phyloP scores from a whole-genome alignment of 2,113 vertebrate species.

The Thunnus maccoyii region DNA sequence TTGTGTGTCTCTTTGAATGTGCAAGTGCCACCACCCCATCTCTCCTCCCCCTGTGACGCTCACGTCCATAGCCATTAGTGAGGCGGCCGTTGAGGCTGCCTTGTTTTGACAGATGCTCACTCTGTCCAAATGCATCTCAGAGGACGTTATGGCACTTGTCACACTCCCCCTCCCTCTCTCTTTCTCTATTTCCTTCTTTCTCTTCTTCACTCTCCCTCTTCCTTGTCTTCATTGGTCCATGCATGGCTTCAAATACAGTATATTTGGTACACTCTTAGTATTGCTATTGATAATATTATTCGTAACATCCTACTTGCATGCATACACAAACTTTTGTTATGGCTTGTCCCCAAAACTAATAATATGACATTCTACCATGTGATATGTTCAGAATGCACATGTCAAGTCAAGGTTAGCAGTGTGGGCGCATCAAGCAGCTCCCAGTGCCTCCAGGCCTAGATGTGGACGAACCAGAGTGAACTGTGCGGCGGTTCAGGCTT shows the following conservation, averaged over 20 bases:
- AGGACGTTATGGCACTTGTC: conserved; percentile 86
- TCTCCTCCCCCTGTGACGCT: conserved; percentile 70
- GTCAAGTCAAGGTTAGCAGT: conserved; percentile 31
- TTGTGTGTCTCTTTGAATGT: conserved; percentile 65
- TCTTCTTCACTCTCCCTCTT: conserved; percentile 53
- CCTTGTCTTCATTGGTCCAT: conserved; percentile 23
- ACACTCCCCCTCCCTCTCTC: conserved; percentile 67
- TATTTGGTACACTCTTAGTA: conserved; percentile 19
- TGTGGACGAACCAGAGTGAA: conserved; percentile 44
- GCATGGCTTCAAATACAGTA: conserved; percentile 33
- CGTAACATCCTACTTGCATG: neutral
- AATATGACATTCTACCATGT: conserved; percentile 3
- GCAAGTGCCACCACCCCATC: conserved; percentile 50
- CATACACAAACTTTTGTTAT: conserved; percentile 13
- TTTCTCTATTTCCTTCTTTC: conserved; percentile 54
- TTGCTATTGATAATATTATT: conserved; percentile 6
- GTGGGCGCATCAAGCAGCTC: conserved; percentile 7
- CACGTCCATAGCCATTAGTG: conserved; percentile 83
- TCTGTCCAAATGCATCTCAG: conserved; percentile 87
- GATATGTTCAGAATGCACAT: conserved; percentile 29
- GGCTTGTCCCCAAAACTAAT: neutral
- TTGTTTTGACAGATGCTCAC: conserved; percentile 88
- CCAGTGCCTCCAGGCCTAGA: conserved; percentile 31
- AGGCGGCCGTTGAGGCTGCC: conserved; percentile 83
- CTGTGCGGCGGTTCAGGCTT: conserved; percentile 38